phyloP scores from a whole-genome alignment of 64 coral and sea anemone genomes.

The Catalaphyllia jardinei region DNA sequence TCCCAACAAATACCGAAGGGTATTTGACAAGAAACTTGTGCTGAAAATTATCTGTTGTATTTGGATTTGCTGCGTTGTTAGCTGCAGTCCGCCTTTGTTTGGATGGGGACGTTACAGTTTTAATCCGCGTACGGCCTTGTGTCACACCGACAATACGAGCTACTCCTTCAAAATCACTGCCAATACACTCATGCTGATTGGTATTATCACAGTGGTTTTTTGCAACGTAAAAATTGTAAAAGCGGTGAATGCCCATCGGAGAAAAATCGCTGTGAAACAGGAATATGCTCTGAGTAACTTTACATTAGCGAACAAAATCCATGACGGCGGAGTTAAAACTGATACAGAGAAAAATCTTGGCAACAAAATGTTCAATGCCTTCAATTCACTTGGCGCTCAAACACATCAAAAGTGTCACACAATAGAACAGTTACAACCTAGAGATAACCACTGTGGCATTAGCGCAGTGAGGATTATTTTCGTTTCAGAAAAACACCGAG shows the following conservation, averaged over 20 bases:
- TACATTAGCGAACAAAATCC: background rate
- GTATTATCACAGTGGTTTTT: conserved; percentile 33
- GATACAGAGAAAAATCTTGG: background rate
- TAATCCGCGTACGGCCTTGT: conserved; percentile 37
- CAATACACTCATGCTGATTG: conserved; percentile 26
- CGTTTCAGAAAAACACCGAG: background rate
- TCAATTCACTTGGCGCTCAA: background rate
- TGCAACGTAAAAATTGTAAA: conserved; percentile 52
- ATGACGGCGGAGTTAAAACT: background rate
- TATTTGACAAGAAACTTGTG: conserved; percentile 28
- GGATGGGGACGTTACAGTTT: conserved; percentile 59
- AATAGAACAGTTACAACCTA: background rate
- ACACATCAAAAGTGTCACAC: background rate
- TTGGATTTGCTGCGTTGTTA: conserved; percentile 43
- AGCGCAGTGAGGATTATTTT: background rate
- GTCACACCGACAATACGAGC: conserved; percentile 30
- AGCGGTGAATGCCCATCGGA: conserved; percentile 23
- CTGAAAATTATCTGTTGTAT: conserved; percentile 33
- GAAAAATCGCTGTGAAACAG: background rate
- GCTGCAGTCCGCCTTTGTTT: conserved; percentile 14
- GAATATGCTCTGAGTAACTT: background rate
- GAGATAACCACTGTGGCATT: background rate
- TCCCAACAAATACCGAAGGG: conserved; percentile 15
- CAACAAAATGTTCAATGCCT: background rate
- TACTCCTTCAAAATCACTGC: conserved; percentile 30